These are phyloP conservation scores for Ophion ellenae DNA, from an alignment of 2,888 invertebrate genomes.

Conservation along the genomic window DNA sequence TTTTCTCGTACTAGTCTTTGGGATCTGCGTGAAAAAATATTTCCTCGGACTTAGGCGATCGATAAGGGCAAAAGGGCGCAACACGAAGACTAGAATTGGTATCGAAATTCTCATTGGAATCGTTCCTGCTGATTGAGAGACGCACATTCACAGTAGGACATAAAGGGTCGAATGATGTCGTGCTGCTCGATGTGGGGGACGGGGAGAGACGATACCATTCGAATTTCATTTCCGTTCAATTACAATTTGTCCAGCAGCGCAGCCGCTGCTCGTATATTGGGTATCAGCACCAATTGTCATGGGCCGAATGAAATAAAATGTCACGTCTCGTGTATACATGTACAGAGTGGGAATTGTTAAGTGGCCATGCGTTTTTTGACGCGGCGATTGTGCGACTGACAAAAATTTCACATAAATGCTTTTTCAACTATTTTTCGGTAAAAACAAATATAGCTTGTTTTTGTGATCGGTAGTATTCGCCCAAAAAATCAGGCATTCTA, in stretches of 20 bases:
- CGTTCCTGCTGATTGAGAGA: slow-evolving; percentile 45
- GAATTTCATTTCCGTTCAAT: slow-evolving; percentile 81
- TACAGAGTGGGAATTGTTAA: not conserved
- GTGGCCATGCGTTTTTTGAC: not conserved
- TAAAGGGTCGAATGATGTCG: slow-evolving; percentile 34
- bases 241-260: slow-evolving; percentile 78
- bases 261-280: slow-evolving; percentile 47
- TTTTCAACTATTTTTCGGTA: too few relatives aligned
- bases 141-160: slow-evolving; percentile 16
- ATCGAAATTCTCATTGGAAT: slow-evolving; percentile 32
- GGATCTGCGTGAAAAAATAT: not conserved
- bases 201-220: slow-evolving; percentile 71
- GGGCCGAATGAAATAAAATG: not conserved
- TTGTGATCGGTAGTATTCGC: not conserved
- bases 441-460: too few relatives aligned
- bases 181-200: slow-evolving; percentile 24
- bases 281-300: slow-evolving; percentile 34
- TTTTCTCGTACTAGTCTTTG: not conserved
- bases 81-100: not conserved
- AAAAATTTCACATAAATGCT: not conserved
- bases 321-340: not conserved
- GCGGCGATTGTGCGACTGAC: too few relatives aligned
- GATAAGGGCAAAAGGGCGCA: not conserved
- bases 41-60: not conserved
- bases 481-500: not conserved